Evolutionary conservation across 2,113 vertebrate species (phyloP).

Genomic region (western clawed frog (Xenopus tropicalis)): DNA sequence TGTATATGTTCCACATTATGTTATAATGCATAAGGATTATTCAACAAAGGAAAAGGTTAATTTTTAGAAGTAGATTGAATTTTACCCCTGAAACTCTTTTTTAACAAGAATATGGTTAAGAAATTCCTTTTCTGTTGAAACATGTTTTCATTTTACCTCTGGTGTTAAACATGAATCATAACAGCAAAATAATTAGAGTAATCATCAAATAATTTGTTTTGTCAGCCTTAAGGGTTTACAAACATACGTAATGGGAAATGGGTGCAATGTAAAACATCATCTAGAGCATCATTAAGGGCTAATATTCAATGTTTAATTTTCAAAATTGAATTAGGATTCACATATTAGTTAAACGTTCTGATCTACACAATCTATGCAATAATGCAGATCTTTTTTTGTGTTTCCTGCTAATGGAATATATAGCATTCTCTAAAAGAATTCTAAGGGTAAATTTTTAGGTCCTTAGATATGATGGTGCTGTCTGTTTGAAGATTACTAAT

Average conservation of each 20-base stretch:
- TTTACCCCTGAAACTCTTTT: too few relatives aligned
- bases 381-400: neutral
- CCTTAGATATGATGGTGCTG: too few relatives aligned
- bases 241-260: constrained; percentile 14
- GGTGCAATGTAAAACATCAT: constrained; percentile 29
- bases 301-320: constrained; percentile 6
- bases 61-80: too few relatives aligned
- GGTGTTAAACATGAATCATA: constrained; percentile 19
- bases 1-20: too few relatives aligned
- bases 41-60: too few relatives aligned
- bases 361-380: neutral
- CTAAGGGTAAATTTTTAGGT: neutral
- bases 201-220: constrained; percentile 37
- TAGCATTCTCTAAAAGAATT: constrained; percentile 8
- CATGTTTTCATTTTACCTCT: neutral
- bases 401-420: neutral
- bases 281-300: constrained; percentile 34
- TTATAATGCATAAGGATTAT: too few relatives aligned
- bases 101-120: too few relatives aligned
- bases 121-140: neutral
- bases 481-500: too few relatives aligned
- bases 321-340: constrained; percentile 5
- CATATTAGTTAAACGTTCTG: constrained; percentile 14
- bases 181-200: constrained; percentile 15
- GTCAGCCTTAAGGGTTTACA: constrained; percentile 34